Evolutionary conservation across 1,140 invertebrate species (phyloP).

Genomic region (Spodoptera litura): DNA sequence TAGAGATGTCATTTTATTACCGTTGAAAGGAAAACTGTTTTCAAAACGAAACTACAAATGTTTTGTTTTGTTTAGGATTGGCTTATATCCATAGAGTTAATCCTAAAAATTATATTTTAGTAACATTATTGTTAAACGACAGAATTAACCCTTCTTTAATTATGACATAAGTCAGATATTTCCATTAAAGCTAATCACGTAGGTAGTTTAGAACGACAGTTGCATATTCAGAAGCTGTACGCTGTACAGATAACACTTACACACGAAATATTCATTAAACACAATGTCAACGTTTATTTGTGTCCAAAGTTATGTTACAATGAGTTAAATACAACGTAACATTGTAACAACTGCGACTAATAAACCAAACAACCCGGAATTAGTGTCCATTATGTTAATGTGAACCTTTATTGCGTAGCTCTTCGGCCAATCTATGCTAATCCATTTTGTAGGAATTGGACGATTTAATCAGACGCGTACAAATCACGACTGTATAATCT

Average conservation of each 20-base stretch:
- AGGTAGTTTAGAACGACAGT: too few relatives aligned
- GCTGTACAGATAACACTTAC: constrained; percentile 60
- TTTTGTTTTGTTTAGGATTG: too few relatives aligned
- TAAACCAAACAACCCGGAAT: neutral
- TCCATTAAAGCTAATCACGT: too few relatives aligned
- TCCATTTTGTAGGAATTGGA: constrained; percentile 11
- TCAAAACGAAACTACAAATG: too few relatives aligned
- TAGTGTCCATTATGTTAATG: constrained; percentile 24
- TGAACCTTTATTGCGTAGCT: constrained; percentile 7
- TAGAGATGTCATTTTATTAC: too few relatives aligned
- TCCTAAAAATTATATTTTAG: too few relatives aligned
- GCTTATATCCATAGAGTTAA: too few relatives aligned
- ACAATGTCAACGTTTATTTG: constrained; percentile 17
- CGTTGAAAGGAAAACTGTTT: too few relatives aligned
- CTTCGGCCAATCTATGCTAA: constrained; percentile 15
- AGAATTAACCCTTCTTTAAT: too few relatives aligned
- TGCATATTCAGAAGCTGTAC: constrained; percentile 1
- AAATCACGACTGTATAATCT: constrained; percentile 15
- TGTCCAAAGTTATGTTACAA: neutral
- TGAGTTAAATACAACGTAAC: neutral
- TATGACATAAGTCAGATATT: too few relatives aligned
- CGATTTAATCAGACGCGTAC: constrained; percentile 6
- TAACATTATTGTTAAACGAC: too few relatives aligned
- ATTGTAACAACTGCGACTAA: neutral
- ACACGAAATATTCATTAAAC: constrained; percentile 60